Base-by-base conservation (phyloP, 1,140 invertebrate genomes). In the Microvelia longipes region DNA sequence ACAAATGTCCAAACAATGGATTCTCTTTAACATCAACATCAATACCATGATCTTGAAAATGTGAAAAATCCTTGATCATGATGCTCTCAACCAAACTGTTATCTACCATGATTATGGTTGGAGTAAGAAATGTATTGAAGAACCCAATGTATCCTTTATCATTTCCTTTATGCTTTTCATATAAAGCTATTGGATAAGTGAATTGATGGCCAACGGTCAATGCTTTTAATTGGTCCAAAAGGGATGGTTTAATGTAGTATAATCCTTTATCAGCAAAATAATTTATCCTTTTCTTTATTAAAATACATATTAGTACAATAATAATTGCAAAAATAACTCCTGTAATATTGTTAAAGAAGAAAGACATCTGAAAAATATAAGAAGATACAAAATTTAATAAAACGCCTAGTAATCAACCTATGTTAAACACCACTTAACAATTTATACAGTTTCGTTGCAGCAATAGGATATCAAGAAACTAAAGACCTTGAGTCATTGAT, bases 51-150 rank as follows among this genome's bases (percentile, higher is more conserved):
- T 77, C 77, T 11, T 68, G 66, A 67, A 80, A 80, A 66, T 74
- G 69, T 11, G 70, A 64, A 70, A 80, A 80, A 67, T 80, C 79
- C 69, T 76, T 77, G 1, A 78, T 73, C 25, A 79, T 35, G 11
- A 80, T 69, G 28, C 70, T 70, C 67, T 75, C 74, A n/a, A 79
- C 73, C 0, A 78, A 26, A 26, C 77, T 75, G 0, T 81, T 79
- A 70, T 83, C 82, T 50, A 78, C 75, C 15, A 76, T 61, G 14
- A 76, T 29, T 5, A 76, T 50, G 30, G 66, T 67, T 0, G 75
- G 76, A 5, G 5, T 50, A 11, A 50, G 5, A 50, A 50, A 50
- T 50, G 5, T 19, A 11, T 50, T 5, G 19, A 50, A 50, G 35
- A 11, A 50, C 19, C 35, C 35, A 50, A 50, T 19, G 19, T 50